A percentile compares a stretch with the other conserved stretches of the same genome.
Evolutionary conservation across 1,140 invertebrate genomes (phyloP).

Genomic region (Papilio machaon): DNA sequence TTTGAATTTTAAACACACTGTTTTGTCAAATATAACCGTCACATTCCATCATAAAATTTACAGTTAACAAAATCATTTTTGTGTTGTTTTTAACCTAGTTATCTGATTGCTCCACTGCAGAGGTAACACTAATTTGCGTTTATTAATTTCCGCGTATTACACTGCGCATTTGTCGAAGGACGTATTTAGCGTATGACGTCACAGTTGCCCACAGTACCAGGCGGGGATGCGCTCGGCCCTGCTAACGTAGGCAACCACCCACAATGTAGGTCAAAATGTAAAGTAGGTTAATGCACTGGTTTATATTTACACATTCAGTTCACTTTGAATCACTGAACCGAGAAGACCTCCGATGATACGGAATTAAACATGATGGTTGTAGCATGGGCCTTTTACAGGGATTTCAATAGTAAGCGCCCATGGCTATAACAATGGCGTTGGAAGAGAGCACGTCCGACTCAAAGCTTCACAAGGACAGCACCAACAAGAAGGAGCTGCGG

Average conservation of each 20-base stretch:
- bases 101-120: constrained; percentile 53
- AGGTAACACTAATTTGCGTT: constrained; percentile 70
- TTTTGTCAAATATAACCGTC: constrained; percentile 29
- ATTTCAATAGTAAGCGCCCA: constrained; percentile 56
- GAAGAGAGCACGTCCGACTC: constrained; percentile 76
- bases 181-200: constrained; percentile 70
- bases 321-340: constrained; percentile 50
- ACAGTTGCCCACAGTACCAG: constrained; percentile 70
- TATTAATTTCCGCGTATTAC: constrained; percentile 74
- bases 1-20: constrained; percentile 4
- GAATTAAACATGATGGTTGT: constrained; percentile 54
- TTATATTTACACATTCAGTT: constrained; percentile 73
- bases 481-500: constrained; percentile 70
- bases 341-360: constrained; percentile 50
- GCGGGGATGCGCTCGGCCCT: constrained; percentile 71
- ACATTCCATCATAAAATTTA: constrained; percentile 53
- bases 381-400: constrained; percentile 57
- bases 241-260: constrained; percentile 71
- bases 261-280: constrained; percentile 78
- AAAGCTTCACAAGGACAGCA: constrained; percentile 73
- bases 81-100: constrained; percentile 65
- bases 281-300: constrained; percentile 82
- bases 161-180: constrained; percentile 62
- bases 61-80: constrained; percentile 49
- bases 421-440: constrained; percentile 78